These are phyloP conservation scores for Drosophila cracens DNA, from an alignment of 2,888 invertebrate species.

Conservation along the genomic window DNA sequence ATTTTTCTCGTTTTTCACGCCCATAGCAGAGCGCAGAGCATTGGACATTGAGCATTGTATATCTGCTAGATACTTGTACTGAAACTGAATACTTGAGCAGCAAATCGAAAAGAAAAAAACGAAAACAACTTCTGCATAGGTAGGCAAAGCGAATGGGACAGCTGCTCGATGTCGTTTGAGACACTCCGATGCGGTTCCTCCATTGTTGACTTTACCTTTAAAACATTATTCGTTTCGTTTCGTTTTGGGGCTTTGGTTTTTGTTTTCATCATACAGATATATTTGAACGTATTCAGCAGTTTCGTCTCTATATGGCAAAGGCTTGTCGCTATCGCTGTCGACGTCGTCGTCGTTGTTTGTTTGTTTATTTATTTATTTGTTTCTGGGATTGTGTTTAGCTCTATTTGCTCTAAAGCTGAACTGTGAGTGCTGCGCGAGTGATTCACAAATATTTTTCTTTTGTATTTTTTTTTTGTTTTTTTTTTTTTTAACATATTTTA, in stretches of 20 bases:
- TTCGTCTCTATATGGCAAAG: slow-evolving; percentile 63
- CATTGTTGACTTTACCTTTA: slow-evolving; percentile 71
- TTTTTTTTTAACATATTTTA: slow-evolving; percentile 20
- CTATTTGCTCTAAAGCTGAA: slow-evolving; percentile 67
- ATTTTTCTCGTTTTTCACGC: slow-evolving; percentile 36
- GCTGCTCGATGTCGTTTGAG: slow-evolving; percentile 48
- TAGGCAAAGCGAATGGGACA: slow-evolving; percentile 71
- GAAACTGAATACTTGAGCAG: slow-evolving; percentile 54
- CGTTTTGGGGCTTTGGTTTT: slow-evolving; percentile 46
- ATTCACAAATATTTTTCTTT: slow-evolving; percentile 52
- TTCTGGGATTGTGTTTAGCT: slow-evolving; percentile 56
- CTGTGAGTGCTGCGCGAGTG: slow-evolving; percentile 42
- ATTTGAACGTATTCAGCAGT: slow-evolving; percentile 54
- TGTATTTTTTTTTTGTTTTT: slow-evolving; percentile 8
- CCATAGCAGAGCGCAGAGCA: slow-evolving; percentile 18
- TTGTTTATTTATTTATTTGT: slow-evolving; percentile 47
- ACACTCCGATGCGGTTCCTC: slow-evolving; percentile 23
- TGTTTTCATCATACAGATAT: slow-evolving; percentile 37
- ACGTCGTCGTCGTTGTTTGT: not conserved
- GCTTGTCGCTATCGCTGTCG: slow-evolving; percentile 44
- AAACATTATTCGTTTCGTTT: slow-evolving; percentile 52
- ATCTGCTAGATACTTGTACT: slow-evolving; percentile 41
- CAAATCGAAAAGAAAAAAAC: not conserved
- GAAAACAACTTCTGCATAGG: slow-evolving; percentile 67
- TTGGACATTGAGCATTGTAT: slow-evolving; percentile 24